phyloP scores from a whole-genome alignment of 2,113 vertebrate species.

The Alosa alosa region DNA sequence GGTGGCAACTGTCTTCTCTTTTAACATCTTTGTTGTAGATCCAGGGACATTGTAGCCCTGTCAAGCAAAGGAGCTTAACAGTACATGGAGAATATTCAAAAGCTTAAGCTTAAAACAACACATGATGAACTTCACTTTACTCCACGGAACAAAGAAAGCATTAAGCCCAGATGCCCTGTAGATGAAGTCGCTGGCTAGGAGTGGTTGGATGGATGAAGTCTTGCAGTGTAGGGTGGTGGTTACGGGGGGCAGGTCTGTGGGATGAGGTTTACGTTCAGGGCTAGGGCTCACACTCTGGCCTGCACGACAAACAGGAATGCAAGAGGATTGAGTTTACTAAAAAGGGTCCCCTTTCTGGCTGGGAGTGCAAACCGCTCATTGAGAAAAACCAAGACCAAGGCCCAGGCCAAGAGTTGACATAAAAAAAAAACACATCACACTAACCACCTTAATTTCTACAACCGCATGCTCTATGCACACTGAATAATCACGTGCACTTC shows the following conservation, averaged over 20 bases:
- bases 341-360: not conserved
- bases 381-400: not conserved
- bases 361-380: not conserved
- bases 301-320: not conserved
- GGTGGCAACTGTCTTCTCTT: not conserved
- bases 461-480: not conserved
- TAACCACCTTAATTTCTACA: not conserved
- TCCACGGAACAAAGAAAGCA: not conserved
- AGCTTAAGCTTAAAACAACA: not conserved
- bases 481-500: not conserved
- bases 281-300: not conserved
- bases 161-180: not conserved
- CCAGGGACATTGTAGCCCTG: not conserved
- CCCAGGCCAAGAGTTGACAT: not conserved
- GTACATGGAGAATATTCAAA: not conserved
- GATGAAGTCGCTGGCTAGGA: not conserved
- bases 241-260: not conserved
- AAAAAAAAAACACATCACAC: not conserved
- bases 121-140: not conserved
- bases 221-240: not conserved
- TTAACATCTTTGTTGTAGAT: not conserved
- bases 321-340: not conserved
- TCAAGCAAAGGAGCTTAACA: constrained; percentile 4
- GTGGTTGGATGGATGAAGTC: not conserved
- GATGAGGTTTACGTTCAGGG: not conserved